These are phyloP conservation scores for Anolis sagrei DNA, from an alignment of 2,113 vertebrate genomes.

Conservation along the genomic window DNA sequence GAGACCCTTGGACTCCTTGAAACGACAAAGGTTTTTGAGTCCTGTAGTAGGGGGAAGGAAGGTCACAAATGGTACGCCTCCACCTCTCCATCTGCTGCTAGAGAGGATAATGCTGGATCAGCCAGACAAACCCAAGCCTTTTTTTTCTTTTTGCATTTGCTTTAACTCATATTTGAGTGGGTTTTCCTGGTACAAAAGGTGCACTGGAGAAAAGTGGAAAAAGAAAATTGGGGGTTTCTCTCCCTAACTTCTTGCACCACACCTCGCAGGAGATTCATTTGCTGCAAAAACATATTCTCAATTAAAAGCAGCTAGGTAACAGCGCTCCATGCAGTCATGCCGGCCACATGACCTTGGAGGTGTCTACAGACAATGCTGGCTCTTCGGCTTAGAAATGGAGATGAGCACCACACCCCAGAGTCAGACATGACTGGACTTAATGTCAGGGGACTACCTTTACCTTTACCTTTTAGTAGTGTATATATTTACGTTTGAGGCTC, in stretches of 20 bases:
- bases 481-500: too few species aligned
- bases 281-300: background rate
- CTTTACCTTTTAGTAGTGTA: too few species aligned
- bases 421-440: too few species aligned
- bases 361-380: too few species aligned
- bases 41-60: background rate
- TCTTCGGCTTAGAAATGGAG: too few species aligned
- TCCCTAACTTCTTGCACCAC: too few species aligned
- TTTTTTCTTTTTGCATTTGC: background rate
- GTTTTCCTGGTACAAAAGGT: background rate
- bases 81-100: background rate
- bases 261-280: too few species aligned
- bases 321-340: too few species aligned
- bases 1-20: background rate
- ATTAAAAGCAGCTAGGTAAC: background rate
- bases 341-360: too few species aligned
- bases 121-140: background rate
- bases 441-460: too few species aligned
- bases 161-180: background rate
- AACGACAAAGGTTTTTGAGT: background rate
- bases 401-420: too few species aligned
- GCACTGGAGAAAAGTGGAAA: background rate
- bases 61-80: background rate
- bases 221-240: background rate
- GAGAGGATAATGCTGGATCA: conserved; percentile 10